Conservation (phyloP, 2,797 vertebrate genomes). For the Meriones psammophilus region DNA sequence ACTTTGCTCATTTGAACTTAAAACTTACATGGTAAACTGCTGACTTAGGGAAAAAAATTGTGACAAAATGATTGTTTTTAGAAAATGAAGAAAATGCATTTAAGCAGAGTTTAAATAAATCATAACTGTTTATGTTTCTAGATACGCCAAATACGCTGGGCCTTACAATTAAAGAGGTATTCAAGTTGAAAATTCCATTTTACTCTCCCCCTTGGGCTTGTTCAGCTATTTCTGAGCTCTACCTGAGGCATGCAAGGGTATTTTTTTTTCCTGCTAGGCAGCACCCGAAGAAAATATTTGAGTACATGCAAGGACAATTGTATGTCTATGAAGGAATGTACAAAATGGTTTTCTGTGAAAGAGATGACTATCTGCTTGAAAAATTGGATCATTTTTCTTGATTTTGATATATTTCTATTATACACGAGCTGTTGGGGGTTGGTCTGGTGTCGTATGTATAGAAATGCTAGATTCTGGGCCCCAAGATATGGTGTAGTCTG, state of each 20-base stretch:
- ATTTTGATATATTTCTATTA: neutral
- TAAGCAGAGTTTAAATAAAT: slow-evolving; percentile 68
- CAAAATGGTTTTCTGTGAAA: slow-evolving; percentile 16
- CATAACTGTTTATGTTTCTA: slow-evolving; percentile 56
- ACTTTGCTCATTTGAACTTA: neutral
- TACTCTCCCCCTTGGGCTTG: neutral
- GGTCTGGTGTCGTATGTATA: too few relatives aligned
- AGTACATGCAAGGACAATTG: slow-evolving; percentile 55
- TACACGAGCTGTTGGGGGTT: neutral
- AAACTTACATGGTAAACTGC: neutral
- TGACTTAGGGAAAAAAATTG: neutral
- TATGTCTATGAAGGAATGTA: neutral
- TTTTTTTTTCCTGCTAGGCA: neutral
- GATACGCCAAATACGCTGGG: neutral
- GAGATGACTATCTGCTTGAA: slow-evolving; percentile 55
- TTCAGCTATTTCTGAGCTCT: neutral
- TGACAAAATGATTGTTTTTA: neutral
- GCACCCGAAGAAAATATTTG: slow-evolving; percentile 47
- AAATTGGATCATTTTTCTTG: slow-evolving; percentile 3
- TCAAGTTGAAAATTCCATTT: slow-evolving; percentile 55
- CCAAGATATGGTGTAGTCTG: too few relatives aligned
- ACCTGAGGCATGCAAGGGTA: neutral
- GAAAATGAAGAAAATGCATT: slow-evolving; percentile 57
- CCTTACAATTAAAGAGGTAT: slow-evolving; percentile 41
- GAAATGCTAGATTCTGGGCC: too few relatives aligned